These are phyloP conservation scores for Cryptophagus acutangulus DNA, from an alignment of 2,888 invertebrate species.

Conservation along the genomic window DNA sequence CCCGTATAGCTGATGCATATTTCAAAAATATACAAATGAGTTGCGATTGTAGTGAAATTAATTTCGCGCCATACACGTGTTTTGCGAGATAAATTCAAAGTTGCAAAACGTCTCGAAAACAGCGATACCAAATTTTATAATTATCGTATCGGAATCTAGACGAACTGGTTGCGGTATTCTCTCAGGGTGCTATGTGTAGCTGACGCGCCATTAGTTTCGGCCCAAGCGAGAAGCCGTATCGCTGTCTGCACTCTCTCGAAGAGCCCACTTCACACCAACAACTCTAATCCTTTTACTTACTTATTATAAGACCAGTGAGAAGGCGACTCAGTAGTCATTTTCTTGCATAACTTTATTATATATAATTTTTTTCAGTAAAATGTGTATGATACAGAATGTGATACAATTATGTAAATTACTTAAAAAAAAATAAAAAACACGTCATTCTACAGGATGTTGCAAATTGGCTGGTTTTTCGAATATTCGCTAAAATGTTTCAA, in stretches of 20 bases:
- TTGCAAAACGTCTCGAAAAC: conserved; percentile 32
- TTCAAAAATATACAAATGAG: conserved; percentile 33
- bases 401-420: no score
- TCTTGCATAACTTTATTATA: no score
- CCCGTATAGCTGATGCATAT: not conserved
- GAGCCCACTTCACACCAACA: conserved; percentile 17
- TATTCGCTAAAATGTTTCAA: no score
- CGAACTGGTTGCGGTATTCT: conserved; percentile 40
- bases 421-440: no score
- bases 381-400: no score
- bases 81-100: conserved; percentile 37
- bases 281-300: no score
- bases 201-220: conserved; percentile 43
- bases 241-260: conserved; percentile 34
- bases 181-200: conserved; percentile 36
- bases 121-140: conserved; percentile 45
- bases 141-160: conserved; percentile 46
- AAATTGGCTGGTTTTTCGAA: no score
- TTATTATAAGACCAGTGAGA: no score
- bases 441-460: no score
- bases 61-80: conserved; percentile 37
- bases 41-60: conserved; percentile 32
- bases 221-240: conserved; percentile 31
- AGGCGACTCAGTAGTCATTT: no score
- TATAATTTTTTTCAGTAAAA: no score